Conservation (phyloP, 2,888 invertebrate genomes). For the Diploptera punctata region DNA sequence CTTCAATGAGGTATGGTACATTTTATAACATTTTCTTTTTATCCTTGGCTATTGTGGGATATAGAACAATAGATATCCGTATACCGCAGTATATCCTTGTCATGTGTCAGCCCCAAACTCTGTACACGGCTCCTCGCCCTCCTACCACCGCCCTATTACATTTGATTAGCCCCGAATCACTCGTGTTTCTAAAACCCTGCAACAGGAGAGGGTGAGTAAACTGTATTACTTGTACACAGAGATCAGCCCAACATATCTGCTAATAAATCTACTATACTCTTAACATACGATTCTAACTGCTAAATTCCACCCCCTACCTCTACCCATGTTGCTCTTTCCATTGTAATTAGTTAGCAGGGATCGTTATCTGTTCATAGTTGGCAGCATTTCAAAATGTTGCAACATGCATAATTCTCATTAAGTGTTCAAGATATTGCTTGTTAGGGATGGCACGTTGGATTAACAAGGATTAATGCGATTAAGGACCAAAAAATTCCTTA, state of each 20-base stretch:
- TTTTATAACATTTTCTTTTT: neutral
- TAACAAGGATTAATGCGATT: too few species aligned
- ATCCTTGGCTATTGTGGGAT: neutral
- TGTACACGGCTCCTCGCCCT: neutral
- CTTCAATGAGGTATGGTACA: neutral
- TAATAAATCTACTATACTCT: neutral
- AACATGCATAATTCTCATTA: too few species aligned
- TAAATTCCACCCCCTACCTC: neutral
- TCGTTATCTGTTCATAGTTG: neutral
- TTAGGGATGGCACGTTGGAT: too few species aligned
- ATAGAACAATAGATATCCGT: constrained; percentile 3
- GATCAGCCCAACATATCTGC: neutral
- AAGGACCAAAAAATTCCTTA: too few species aligned
- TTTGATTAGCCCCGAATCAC: constrained; percentile 18
- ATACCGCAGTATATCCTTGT: constrained; percentile 3
- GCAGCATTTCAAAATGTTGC: neutral
- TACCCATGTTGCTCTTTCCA: too few species aligned
- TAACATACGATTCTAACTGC: neutral
- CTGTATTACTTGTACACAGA: neutral
- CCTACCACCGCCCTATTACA: constrained; percentile 1
- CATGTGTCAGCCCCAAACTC: neutral
- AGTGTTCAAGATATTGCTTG: too few species aligned
- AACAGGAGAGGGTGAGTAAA: neutral
- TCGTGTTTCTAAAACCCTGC: constrained; percentile 5
- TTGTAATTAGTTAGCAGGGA: too few species aligned